Evolutionary conservation across 2,888 invertebrate genomes (phyloP), one percentile per base, ranked within the genome.

Genomic region (Metacarcinus magister): DNA sequence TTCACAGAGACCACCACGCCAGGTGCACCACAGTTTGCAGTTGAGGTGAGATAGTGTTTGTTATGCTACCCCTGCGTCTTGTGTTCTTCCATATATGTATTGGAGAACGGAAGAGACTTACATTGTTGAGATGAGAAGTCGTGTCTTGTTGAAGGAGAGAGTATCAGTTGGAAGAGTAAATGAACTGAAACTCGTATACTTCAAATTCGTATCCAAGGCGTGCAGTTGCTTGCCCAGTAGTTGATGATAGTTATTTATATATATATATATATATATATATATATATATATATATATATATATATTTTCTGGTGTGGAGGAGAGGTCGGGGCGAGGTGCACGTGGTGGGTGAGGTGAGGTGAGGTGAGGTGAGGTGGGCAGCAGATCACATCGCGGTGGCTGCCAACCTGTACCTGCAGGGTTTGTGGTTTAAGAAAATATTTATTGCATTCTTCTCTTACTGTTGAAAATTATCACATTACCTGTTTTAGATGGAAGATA

Each of bases 381-480:
- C 75, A 82, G 75, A 28, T 82, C 28, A 82, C 75, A 82, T 28
- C 28, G 0, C 23, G 2, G 60, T 23, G 8, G 60, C 19, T 60
- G 60, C 60, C 60, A 23, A 2, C 32, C 87, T 19, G 87, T 82
- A n/a, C 75, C 87, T 87, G 87, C 39, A 32, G 16, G 75, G 75
- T 28, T 13, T 16, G 39, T 39, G 32, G 39, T 32, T 39, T 10
- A 8, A 87, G 39, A 32, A 87, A 87, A 32, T 10, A 87, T 10
- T 39, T 13, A 87, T 39, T 87, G 39, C 19, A 75, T 39, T 87
- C 16, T 87, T 87, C 32, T 87, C 2, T 13, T 13, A 8, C 32
- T n/a, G 39, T 32, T 82, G 67, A 75, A 28, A 75, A 75, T 75
- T 75, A 87, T 87, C 87, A 87, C 87, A 39, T 87, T 39, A 87